Evolutionary conservation across 2,113 vertebrate genomes (phyloP).

Genomic region (Glareola pratincola): DNA sequence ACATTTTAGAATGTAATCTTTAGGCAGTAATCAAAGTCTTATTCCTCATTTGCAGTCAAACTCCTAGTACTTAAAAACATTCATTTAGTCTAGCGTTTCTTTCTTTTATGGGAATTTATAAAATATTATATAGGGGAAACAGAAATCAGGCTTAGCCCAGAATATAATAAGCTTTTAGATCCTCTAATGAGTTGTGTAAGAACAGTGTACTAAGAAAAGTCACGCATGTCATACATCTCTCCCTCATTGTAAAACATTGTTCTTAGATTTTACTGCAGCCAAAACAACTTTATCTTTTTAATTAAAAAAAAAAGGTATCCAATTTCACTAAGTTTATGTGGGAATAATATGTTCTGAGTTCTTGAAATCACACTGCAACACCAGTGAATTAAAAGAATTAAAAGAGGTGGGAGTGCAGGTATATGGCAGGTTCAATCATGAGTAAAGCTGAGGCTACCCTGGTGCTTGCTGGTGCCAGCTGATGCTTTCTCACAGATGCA

Average conservation of each 20-base stretch:
- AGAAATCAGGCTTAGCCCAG: neutral
- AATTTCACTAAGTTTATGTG: neutral
- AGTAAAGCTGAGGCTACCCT: neutral
- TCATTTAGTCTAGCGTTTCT: constrained; percentile 15
- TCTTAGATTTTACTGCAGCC: constrained; percentile 37
- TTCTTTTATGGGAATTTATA: constrained; percentile 51
- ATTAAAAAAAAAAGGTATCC: neutral
- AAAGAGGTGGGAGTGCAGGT: neutral
- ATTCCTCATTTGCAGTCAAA: neutral
- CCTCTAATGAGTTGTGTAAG: constrained; percentile 24
- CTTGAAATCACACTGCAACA: neutral
- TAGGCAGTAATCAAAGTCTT: neutral
- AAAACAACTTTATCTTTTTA: constrained; percentile 50
- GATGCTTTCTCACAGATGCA: neutral
- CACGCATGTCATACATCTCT: constrained; percentile 53
- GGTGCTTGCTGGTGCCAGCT: neutral
- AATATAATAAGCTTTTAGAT: constrained; percentile 29
- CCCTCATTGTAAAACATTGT: constrained; percentile 54
- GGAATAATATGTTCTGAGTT: neutral
- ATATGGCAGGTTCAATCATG: neutral
- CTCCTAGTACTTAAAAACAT: neutral
- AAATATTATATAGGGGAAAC: constrained; percentile 40
- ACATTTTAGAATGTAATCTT: neutral
- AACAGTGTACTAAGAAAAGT: neutral
- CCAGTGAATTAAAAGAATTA: neutral